Evolutionary conservation across 2,888 invertebrate genomes (phyloP).

Genomic region (Epirrhoe alternata): DNA sequence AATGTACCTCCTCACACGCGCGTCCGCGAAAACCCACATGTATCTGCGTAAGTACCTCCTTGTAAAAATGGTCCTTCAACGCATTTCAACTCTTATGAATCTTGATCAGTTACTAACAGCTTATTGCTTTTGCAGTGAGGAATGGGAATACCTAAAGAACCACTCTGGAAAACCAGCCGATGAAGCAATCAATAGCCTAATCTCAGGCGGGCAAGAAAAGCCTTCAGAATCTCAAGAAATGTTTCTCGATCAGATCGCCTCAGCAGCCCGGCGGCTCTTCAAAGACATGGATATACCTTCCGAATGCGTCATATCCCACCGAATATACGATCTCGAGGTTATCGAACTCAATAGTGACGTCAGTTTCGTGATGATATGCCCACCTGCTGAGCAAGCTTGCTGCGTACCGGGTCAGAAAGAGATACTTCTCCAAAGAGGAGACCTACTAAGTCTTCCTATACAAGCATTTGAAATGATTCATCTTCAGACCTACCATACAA

Average conservation of each 20-base stretch:
- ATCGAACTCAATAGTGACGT: constrained; percentile 96
- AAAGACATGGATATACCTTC: constrained; percentile 91
- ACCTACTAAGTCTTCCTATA: constrained; percentile 95
- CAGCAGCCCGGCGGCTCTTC: constrained; percentile 90
- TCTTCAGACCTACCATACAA: constrained; percentile 96
- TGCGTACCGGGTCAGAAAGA: constrained; percentile 95
- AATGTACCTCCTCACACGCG: constrained; percentile 97
- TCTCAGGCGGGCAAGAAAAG: constrained; percentile 67
- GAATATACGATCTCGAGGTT: constrained; percentile 97
- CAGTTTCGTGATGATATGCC: constrained; percentile 96
- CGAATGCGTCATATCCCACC: constrained; percentile 89
- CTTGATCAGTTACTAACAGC: background rate
- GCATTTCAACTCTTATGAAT: background rate
- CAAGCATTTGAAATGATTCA: constrained; percentile 98
- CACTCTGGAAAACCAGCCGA: constrained; percentile 76
- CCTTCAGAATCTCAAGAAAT: constrained; percentile 92
- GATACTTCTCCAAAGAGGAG: constrained; percentile 92
- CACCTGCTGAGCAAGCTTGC: constrained; percentile 96
- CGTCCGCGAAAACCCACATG: constrained; percentile 97
- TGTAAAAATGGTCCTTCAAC: background rate
- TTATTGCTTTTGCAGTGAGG: constrained; percentile 88
- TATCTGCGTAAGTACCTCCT: constrained; percentile 91
- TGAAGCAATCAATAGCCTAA: constrained; percentile 66
- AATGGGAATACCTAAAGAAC: constrained; percentile 95
- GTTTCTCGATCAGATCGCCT: constrained; percentile 91